These are phyloP conservation scores for Cyanoramphus novaezelandiae DNA, from an alignment of 2,113 vertebrate species.

Conservation along the genomic window DNA sequence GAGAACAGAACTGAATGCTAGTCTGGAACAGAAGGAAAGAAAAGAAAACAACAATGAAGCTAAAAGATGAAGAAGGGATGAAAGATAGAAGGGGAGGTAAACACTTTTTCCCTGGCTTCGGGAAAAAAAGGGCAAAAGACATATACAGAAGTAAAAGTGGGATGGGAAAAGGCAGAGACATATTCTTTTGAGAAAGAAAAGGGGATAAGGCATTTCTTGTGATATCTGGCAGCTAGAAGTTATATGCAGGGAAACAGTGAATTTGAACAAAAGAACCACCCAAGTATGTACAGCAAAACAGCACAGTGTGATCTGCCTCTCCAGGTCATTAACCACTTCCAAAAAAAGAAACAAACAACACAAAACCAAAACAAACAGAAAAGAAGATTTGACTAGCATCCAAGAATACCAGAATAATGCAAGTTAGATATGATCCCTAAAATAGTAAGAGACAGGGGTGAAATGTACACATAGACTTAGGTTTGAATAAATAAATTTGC, in stretches of 20 bases:
- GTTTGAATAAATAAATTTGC: not conserved
- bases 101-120: not conserved
- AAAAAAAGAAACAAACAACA: not conserved
- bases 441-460: not conserved
- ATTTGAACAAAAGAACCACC: not conserved
- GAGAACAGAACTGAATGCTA: not conserved
- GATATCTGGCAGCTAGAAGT: not conserved
- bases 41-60: not conserved
- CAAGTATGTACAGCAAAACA: not conserved
- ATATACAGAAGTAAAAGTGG: not conserved
- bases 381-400: not conserved
- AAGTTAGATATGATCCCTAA: not conserved
- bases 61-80: not conserved
- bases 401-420: not conserved
- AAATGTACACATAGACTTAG: not conserved
- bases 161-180: not conserved
- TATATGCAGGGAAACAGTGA: not conserved
- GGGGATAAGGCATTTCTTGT: not conserved
- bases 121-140: fast-evolving
- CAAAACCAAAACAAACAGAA: not conserved
- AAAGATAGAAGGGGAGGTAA: not conserved
- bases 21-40: not conserved
- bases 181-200: not conserved
- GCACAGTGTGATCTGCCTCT: not conserved
- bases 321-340: not conserved